A percentile compares a stretch with the other conserved stretches of the same genome.
These are phyloP conservation scores for Sarcoramphus papa DNA, from an alignment of 2,797 vertebrate genomes.

Conservation along the genomic window DNA sequence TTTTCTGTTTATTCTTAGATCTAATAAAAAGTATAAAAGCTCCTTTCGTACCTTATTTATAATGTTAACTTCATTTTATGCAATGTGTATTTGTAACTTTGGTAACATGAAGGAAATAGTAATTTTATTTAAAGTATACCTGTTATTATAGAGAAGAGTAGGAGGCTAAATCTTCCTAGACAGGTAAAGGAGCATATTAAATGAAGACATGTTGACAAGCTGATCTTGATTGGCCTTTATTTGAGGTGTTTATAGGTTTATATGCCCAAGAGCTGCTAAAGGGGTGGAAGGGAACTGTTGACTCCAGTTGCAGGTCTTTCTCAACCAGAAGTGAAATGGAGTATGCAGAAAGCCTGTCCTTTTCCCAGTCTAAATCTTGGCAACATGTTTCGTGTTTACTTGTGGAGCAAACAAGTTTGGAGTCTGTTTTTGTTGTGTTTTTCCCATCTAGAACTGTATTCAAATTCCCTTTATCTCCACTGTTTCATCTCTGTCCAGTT, in stretches of 20 bases:
- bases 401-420: neutral
- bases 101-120: neutral
- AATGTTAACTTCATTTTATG: neutral
- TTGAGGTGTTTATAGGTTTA: neutral
- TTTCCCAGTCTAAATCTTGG: neutral
- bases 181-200: neutral
- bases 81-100: neutral
- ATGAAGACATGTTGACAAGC: neutral
- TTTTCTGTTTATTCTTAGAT: neutral
- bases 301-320: neutral
- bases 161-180: neutral
- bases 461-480: neutral
- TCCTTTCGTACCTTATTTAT: neutral
- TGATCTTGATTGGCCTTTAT: neutral
- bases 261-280: neutral
- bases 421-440: neutral
- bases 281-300: neutral
- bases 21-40: neutral
- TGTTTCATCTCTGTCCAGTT: neutral
- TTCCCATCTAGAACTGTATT: neutral
- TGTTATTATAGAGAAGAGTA: neutral
- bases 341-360: neutral
- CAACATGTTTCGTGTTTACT: neutral
- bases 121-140: neutral
- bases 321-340: neutral